Conservation (phyloP, 1,140 invertebrate species). For the Paraescarpia echinospica region DNA sequence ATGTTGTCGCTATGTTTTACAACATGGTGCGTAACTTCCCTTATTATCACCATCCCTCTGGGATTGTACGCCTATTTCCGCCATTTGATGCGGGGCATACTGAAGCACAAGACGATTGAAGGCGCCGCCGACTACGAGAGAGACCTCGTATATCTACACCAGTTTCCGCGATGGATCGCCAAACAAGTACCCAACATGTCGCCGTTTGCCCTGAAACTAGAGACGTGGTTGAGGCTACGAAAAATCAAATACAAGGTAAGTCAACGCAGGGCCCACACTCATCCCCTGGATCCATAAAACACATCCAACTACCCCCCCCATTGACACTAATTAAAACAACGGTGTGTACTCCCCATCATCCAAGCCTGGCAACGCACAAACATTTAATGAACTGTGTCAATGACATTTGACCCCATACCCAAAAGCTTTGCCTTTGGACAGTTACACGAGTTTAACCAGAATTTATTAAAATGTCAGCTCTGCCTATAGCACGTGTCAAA, state of each 20-base stretch:
- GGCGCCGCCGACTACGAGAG: not conserved
- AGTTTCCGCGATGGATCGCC: conserved; percentile 13
- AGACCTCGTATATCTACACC: conserved; percentile 11
- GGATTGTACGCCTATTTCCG: not conserved
- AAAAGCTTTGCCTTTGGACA: too few species aligned
- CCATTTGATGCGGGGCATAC: not conserved
- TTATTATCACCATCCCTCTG: not conserved
- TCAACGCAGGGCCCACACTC: too few species aligned
- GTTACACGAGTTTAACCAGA: too few species aligned
- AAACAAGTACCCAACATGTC: conserved; percentile 8
- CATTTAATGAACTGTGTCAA: too few species aligned
- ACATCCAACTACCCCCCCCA: too few species aligned
- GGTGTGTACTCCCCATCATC: too few species aligned
- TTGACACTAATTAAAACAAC: too few species aligned
- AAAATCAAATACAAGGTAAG: conserved; percentile 13
- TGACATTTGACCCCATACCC: too few species aligned
- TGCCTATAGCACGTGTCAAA: too few species aligned
- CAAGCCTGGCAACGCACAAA: too few species aligned
- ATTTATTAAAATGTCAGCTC: too few species aligned
- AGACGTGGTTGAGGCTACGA: conserved; percentile 14
- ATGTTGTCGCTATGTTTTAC: not conserved
- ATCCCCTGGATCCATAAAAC: too few species aligned
- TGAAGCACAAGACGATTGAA: not conserved
- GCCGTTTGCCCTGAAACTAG: conserved; percentile 14
- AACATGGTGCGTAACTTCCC: not conserved